Evolutionary conservation across 2,113 vertebrate species (phyloP), one percentile per base, ranked within the genome.

Genomic region (Nothobranchius furzeri): DNA sequence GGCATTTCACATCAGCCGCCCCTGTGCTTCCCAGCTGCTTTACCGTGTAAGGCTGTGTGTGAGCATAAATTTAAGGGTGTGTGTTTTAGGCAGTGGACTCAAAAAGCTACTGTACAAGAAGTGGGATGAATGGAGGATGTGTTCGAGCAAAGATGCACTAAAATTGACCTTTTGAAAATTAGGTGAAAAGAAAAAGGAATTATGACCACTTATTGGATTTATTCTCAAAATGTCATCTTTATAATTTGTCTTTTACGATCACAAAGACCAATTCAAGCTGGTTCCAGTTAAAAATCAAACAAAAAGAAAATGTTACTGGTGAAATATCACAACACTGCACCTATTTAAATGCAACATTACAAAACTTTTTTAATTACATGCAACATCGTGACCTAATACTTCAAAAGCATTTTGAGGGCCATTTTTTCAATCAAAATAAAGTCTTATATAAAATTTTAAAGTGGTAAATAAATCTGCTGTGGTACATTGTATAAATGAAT

Each of bases 1-100:
- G 73, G 76, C 67, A 85, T 81, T 88, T 86, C 83, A 83, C 61
- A 24, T 84, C 78, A 79, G 37, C 60, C 52, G 30, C 62, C 66
- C 71, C 70, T 30, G 45, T 78, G 78, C 76, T 87, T 60, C 68
- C 75, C 85, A 85, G 83, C 78, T 84, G 79, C 78, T 76, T 75
- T 63, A 76, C 61, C 42, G 65, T 60, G 68, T 43, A 15, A 1
- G 50, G 43, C 57, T 63, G 68, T 53, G 64, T 76, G 67, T 51
- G 70, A 35, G 75, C 55, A 77, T 75, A 64, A 73, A 84, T 77
- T 68, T 61, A 42, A 17, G 24, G 40, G 20, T 45, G 25, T 70
- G 63, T 81, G 63, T 64, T 60, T 60, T 48, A 64, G 24, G 65
- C 35, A 61, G 63, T 61, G 25, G 63, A 35, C 48, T 70, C 13